These are phyloP conservation scores for Lymantria dispar DNA, from an alignment of 2,888 invertebrate species.

Conservation along the genomic window DNA sequence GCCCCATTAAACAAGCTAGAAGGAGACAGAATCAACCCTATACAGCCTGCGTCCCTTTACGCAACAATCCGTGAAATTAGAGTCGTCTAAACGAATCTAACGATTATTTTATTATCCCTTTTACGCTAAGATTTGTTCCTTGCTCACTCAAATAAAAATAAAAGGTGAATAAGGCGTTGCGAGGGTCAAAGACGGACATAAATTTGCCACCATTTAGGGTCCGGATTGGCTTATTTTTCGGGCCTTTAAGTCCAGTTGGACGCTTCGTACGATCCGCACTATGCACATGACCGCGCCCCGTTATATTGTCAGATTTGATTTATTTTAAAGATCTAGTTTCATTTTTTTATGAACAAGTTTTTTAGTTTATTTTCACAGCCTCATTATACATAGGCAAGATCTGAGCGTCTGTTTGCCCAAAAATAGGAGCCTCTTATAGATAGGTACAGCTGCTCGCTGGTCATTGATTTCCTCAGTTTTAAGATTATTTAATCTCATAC, in stretches of 20 bases:
- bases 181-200: slow-evolving; percentile 75
- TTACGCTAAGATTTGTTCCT: slow-evolving; percentile 82
- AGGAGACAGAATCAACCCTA: slow-evolving; percentile 54
- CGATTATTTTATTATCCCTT: slow-evolving; percentile 83
- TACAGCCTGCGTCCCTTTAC: slow-evolving; percentile 67
- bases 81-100: slow-evolving; percentile 82
- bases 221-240: slow-evolving; percentile 74
- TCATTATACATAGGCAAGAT: no score
- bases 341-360: slow-evolving; percentile 4
- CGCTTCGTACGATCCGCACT: slow-evolving; percentile 26
- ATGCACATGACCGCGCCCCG: slow-evolving; percentile 26
- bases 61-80: slow-evolving; percentile 81
- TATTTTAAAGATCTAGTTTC: slow-evolving; percentile 18
- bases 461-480: no score
- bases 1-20: slow-evolving; percentile 28
- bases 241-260: slow-evolving; percentile 61
- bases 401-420: no score
- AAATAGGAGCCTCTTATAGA: no score
- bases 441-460: no score
- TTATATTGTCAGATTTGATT: slow-evolving; percentile 19
- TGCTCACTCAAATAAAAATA: slow-evolving; percentile 83
- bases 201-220: slow-evolving; percentile 72
- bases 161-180: slow-evolving; percentile 78
- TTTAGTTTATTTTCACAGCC: no score
- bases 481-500: no score